Conservation (phyloP, 1,140 invertebrate genomes). For the Centruroides sculpturatus region DNA sequence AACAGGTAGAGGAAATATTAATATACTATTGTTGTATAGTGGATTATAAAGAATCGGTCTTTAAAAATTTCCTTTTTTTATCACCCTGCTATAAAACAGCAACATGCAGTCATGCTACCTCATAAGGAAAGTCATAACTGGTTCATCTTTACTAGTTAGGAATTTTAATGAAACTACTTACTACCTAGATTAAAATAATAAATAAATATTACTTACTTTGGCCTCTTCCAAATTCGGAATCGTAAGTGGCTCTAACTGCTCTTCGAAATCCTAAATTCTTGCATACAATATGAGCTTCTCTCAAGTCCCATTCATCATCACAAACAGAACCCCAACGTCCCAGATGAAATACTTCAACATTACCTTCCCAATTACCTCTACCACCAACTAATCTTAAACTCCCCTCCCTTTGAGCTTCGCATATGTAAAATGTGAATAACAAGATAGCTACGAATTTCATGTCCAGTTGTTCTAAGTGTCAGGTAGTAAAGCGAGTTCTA, state of each 20-base stretch:
- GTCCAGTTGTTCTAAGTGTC: no score
- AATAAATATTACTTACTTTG: slow-evolving; percentile 6
- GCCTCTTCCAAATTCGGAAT: slow-evolving; percentile 56
- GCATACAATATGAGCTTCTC: slow-evolving; percentile 69
- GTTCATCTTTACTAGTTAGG: no score
- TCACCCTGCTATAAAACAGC: no score
- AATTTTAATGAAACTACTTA: no score
- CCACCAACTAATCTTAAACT: slow-evolving; percentile 12
- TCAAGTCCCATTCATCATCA: slow-evolving; percentile 77
- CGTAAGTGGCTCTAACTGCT: slow-evolving; percentile 44
- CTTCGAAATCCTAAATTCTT: slow-evolving; percentile 50
- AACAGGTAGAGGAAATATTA: no score
- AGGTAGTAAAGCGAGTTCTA: no score
- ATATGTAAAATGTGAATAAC: not conserved
- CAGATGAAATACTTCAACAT: slow-evolving; percentile 72
- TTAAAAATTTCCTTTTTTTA: no score
- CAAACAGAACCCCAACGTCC: slow-evolving; percentile 76
- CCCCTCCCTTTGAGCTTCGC: slow-evolving; percentile 8
- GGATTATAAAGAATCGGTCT: no score
- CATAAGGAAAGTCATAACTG: no score
- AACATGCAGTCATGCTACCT: no score
- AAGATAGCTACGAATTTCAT: no score
- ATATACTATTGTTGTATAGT: no score
- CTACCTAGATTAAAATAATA: not conserved
- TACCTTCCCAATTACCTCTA: slow-evolving; percentile 39